phyloP scores from a whole-genome alignment of 2,113 vertebrate species.

The Syrmaticus mikado region DNA sequence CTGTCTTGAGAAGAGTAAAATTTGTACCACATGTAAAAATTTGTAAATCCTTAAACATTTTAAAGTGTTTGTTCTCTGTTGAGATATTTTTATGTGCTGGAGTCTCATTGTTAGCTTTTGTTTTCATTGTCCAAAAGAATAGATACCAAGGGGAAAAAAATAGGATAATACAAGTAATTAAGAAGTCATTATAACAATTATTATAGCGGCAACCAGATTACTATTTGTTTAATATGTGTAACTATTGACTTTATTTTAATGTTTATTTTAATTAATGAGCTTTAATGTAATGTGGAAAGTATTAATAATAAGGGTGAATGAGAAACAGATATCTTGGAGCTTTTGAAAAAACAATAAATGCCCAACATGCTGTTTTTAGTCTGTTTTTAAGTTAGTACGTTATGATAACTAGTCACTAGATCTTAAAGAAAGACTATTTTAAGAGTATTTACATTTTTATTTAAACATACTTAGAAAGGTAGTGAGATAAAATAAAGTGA shows the following conservation, averaged over 20 bases:
- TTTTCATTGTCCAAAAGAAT: neutral
- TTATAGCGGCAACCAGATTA: neutral
- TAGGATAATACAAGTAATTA: neutral
- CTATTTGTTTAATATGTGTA: neutral
- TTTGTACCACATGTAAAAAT: neutral
- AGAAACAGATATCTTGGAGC: neutral
- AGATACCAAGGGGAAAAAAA: neutral
- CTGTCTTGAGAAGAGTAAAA: neutral
- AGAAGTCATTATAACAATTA: neutral
- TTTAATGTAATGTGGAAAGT: neutral
- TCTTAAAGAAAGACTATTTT: neutral
- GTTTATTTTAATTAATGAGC: fast-evolving
- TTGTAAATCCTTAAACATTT: neutral
- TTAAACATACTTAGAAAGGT: neutral
- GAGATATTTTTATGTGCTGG: neutral
- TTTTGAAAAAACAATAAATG: neutral
- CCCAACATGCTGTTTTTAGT: neutral
- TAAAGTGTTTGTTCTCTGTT: neutral
- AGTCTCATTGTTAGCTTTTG: neutral
- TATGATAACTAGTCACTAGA: neutral
- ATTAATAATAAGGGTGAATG: neutral
- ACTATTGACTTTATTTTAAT: neutral
- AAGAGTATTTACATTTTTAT: neutral
- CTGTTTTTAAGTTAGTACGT: neutral
- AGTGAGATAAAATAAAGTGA: neutral